Conservation (phyloP, 2,888 invertebrate genomes). For the Emmelina monodactyla region DNA sequence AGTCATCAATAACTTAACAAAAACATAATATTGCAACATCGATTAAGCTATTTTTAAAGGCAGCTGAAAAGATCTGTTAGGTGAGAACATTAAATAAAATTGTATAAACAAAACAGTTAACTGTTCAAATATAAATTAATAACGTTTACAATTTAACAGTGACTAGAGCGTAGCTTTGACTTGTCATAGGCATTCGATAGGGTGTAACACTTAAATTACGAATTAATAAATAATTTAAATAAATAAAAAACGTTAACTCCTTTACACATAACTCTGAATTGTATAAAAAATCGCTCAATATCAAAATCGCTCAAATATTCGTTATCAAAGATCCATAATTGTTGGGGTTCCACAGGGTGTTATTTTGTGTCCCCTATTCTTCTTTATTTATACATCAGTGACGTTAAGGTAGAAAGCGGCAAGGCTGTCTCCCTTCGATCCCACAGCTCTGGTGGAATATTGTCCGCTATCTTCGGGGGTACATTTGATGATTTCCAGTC, state of each 20-base stretch:
- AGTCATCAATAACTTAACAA: slow-evolving; percentile 21
- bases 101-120: slow-evolving; percentile 27
- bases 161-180: slow-evolving; percentile 55
- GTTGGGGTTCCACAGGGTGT: slow-evolving; percentile 31
- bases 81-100: slow-evolving; percentile 36
- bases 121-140: slow-evolving; percentile 31
- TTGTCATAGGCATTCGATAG: slow-evolving; percentile 55
- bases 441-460: slow-evolving; percentile 85
- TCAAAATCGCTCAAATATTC: too few relatives aligned
- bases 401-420: slow-evolving; percentile 91
- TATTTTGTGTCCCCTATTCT: slow-evolving; percentile 31
- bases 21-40: slow-evolving; percentile 37
- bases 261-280: slow-evolving; percentile 54
- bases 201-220: slow-evolving; percentile 59
- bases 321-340: slow-evolving; percentile 34
- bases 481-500: slow-evolving; percentile 78
- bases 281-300: slow-evolving; percentile 59
- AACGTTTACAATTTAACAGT: slow-evolving; percentile 49
- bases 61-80: slow-evolving; percentile 55
- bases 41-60: slow-evolving; percentile 41
- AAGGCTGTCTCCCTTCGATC: slow-evolving; percentile 84
- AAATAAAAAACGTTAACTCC: slow-evolving; percentile 48
- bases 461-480: slow-evolving; percentile 84
- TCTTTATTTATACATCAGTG: slow-evolving; percentile 42
- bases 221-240: slow-evolving; percentile 51